Evolutionary conservation across 2,113 vertebrate species (phyloP).

Genomic region (Craseonycteris thonglongyai): DNA sequence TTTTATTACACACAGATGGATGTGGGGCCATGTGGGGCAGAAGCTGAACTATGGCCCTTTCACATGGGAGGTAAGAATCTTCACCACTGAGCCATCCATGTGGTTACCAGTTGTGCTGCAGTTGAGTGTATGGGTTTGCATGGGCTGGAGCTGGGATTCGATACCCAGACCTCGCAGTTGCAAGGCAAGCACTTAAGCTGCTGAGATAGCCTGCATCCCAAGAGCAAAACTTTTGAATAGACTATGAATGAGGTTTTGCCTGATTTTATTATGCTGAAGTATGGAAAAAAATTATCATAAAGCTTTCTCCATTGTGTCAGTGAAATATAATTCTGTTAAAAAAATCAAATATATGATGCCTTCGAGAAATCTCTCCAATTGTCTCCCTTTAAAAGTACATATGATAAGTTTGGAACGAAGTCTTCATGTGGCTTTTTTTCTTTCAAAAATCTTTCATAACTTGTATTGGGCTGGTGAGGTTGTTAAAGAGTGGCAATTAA

Average conservation of each 20-base stretch:
- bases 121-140: too few relatives aligned
- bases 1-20: too few relatives aligned
- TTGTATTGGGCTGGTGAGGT: neutral
- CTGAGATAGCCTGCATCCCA: too few relatives aligned
- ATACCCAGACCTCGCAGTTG: too few relatives aligned
- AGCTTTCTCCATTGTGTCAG: neutral
- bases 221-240: slow-evolving; percentile 1
- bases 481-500: slow-evolving; percentile 39
- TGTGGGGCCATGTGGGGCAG: too few relatives aligned
- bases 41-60: too few relatives aligned
- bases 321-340: neutral
- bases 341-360: neutral
- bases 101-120: too few relatives aligned
- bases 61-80: too few relatives aligned
- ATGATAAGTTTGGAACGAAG: neutral
- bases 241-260: neutral
- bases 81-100: too few relatives aligned
- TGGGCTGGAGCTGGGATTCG: too few relatives aligned
- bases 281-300: neutral
- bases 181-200: too few relatives aligned
- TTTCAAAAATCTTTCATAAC: neutral
- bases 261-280: neutral
- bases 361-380: neutral
- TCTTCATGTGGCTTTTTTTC: neutral
- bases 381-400: neutral